A percentile compares a stretch with the other conserved stretches of the same genome.
phyloP scores from a whole-genome alignment of 2,888 invertebrate species.

The Drosophila paranaensis region DNA sequence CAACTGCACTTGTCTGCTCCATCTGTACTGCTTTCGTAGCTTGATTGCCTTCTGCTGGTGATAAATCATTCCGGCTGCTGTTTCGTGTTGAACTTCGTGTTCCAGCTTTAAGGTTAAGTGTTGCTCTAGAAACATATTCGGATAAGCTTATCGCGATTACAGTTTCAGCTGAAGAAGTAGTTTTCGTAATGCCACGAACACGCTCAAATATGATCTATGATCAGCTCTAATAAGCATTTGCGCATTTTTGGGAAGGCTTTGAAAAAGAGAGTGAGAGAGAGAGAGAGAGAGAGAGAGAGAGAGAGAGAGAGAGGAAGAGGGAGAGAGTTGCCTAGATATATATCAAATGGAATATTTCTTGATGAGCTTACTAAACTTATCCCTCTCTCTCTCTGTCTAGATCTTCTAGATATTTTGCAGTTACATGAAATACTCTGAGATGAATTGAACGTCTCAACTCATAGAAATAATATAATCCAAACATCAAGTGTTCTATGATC shows the following conservation, averaged over 20 bases:
- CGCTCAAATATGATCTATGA: background rate
- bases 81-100: conserved; percentile 64
- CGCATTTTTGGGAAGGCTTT: background rate
- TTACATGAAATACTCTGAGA: too few species aligned
- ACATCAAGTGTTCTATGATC: background rate
- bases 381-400: background rate
- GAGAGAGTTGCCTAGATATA: background rate
- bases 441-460: background rate
- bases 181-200: background rate
- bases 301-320: background rate
- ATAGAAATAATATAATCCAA: background rate
- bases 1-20: conserved; percentile 51
- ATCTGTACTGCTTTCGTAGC: conserved; percentile 61
- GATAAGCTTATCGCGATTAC: conserved; percentile 28
- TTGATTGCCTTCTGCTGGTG: conserved; percentile 63
- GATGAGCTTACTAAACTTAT: background rate
- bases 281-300: background rate
- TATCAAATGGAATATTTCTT: background rate
- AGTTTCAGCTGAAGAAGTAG: background rate
- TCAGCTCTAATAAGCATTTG: background rate
- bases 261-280: background rate
- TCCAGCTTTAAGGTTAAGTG: conserved; percentile 16
- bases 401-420: background rate
- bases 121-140: conserved; percentile 37
- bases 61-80: conserved; percentile 71